phyloP scores from a whole-genome alignment of 2,797 vertebrate genomes.

The Sebastes reedi region DNA sequence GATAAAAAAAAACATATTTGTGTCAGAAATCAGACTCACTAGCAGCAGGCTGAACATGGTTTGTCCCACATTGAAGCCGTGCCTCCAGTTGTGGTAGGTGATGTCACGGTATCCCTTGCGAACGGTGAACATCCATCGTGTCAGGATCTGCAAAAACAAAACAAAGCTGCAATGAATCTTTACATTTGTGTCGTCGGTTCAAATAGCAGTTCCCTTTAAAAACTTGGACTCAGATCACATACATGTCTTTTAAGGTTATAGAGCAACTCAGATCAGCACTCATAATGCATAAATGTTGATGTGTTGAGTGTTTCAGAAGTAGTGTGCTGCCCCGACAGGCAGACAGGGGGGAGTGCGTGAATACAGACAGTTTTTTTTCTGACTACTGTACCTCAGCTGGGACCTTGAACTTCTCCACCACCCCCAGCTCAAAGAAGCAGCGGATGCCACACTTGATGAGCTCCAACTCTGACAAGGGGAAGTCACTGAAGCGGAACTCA shows the following conservation, averaged over 20 bases:
- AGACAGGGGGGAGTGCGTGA: not conserved
- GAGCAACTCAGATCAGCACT: not conserved
- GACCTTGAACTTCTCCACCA: slow-evolving; percentile 95
- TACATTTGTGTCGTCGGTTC: not conserved
- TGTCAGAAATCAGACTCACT: slow-evolving; percentile 67
- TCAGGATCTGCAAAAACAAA: slow-evolving; percentile 82
- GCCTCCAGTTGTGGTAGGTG: slow-evolving; percentile 97
- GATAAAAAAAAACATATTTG: not conserved
- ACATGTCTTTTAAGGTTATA: not conserved
- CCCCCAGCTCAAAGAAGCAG: slow-evolving; percentile 93
- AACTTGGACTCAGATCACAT: not conserved
- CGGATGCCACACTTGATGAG: slow-evolving; percentile 91
- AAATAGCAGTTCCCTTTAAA: not conserved
- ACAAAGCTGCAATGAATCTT: not conserved
- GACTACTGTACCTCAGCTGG: slow-evolving; percentile 85
- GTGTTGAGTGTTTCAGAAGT: not conserved
- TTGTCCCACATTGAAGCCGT: slow-evolving; percentile 96
- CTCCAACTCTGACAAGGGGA: slow-evolving; percentile 87
- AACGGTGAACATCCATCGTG: slow-evolving; percentile 95
- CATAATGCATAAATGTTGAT: not conserved
- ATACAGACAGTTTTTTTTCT: not conserved
- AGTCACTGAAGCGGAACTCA: slow-evolving; percentile 93
- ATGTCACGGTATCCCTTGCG: slow-evolving; percentile 91
- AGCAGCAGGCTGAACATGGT: slow-evolving; percentile 94
- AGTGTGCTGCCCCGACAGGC: not conserved